Evolutionary conservation across 2,113 vertebrate species (phyloP).

Genomic region (Salvator merianae): DNA sequence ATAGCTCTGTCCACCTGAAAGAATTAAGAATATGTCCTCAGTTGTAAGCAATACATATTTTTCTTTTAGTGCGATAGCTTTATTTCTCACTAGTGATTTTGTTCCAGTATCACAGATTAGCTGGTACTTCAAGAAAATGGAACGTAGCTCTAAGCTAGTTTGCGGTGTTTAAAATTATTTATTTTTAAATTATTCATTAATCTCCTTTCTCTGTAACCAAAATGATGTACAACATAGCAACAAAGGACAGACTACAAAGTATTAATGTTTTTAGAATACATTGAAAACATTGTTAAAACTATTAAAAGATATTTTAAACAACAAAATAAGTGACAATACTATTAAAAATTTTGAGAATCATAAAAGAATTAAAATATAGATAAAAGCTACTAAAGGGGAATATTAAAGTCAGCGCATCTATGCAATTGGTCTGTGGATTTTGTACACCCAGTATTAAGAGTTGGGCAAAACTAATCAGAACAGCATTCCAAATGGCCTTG

Average conservation of each 20-base stretch:
- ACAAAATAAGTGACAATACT: too few relatives aligned
- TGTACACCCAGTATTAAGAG: background rate
- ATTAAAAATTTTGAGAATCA: too few relatives aligned
- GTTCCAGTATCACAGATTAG: background rate
- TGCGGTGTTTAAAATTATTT: background rate
- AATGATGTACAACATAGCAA: too few relatives aligned
- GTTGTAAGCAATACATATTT: background rate
- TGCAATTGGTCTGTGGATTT: background rate
- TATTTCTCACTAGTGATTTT: background rate
- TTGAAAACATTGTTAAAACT: too few relatives aligned
- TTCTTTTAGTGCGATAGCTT: conserved; percentile 6
- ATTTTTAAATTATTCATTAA: too few relatives aligned
- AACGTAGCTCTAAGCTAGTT: background rate
- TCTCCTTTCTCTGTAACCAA: too few relatives aligned
- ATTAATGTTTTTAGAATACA: too few relatives aligned
- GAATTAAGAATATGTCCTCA: conserved; percentile 14
- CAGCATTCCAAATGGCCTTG: too few relatives aligned
- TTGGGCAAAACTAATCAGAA: too few relatives aligned
- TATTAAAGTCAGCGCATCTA: background rate
- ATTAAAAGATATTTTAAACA: too few relatives aligned
- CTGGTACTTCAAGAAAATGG: background rate
- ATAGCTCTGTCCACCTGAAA: conserved; percentile 91
- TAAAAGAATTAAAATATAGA: background rate
- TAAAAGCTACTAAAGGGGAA: too few relatives aligned
- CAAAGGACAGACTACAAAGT: too few relatives aligned